Evolutionary conservation across 1,140 invertebrate genomes (phyloP), one percentile per base, ranked within the genome.

Genomic region (Cardiocondyla obscurior): DNA sequence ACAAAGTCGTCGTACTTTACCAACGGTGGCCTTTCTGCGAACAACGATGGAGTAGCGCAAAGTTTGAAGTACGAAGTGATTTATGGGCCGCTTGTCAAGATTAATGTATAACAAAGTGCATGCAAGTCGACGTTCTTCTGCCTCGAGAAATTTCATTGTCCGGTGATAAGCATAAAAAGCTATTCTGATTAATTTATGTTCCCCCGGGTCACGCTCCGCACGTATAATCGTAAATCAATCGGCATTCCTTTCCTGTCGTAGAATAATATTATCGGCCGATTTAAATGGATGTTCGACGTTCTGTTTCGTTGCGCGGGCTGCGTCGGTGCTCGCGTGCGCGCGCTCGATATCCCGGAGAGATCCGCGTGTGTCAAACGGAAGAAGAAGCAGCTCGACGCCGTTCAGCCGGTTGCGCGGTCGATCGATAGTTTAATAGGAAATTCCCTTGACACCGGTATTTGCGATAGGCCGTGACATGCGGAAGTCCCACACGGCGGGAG

Each of bases 391-490:
- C 44, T 81, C 73, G 85, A 74, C 55, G 57, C 44, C 85, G 22
- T 51, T 67, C 70, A 73, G 62, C 39, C 30, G 28, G 55, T 57
- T 49, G 82, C 19, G 33, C 25, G 49, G 84, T 76, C 83, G 72
- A 88, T 88, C 86, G 87, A 88, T 88, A 70, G 86, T 53, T 65
- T 88, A 88, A 88, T 88, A 88, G 87, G 87, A 88, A 88, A 87
- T 88, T 83, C 87, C 53, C 87, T 83, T 88, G 87, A 85, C 87
- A 88, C 85, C 83, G 83, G 86, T 82, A 88, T 88, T 85, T 85
- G 83, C 86, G 72, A 88, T 85, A 85, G 86, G 83, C 83, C 55
- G 60, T 44, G 83, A 76, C 86, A 72, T 53, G 82, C 87, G 87
- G 86, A 88, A 88, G 81, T 88, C 83, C 86, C 86, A 83, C 87